A percentile compares a stretch with the other conserved stretches of the same genome.
phyloP scores from a whole-genome alignment of 92 coral and sea anemone species.

The Zoanthus solanderi region DNA sequence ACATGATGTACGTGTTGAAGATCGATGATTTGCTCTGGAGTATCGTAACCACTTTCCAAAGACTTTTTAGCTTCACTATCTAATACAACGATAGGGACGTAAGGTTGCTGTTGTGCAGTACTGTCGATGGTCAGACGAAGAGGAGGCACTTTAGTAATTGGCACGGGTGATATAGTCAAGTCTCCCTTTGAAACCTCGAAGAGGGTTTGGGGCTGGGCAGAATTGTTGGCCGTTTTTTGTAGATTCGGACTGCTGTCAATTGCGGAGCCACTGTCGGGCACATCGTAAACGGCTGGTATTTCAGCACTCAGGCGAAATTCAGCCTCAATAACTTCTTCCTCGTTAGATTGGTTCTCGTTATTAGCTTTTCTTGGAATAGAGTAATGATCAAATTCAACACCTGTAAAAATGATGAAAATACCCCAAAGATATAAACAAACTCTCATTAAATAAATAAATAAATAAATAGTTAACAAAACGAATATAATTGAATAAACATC shows the following conservation, averaged over 20 bases:
- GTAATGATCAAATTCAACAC: slow-evolving; percentile 36
- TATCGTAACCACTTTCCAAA: slow-evolving; percentile 10
- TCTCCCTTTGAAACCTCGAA: slow-evolving; percentile 11
- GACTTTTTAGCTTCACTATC: background rate
- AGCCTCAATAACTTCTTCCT: slow-evolving; percentile 34
- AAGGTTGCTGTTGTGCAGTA: background rate
- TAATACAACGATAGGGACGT: slow-evolving; percentile 35
- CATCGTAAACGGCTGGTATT: slow-evolving; percentile 22
- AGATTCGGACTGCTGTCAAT: slow-evolving; percentile 2
- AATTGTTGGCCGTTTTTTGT: background rate
- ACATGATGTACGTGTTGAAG: background rate
- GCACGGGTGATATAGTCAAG: background rate
- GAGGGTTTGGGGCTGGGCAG: background rate
- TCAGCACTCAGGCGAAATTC: slow-evolving; percentile 41
- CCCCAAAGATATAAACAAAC: background rate
- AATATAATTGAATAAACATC: background rate
- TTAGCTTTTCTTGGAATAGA: slow-evolving; percentile 37
- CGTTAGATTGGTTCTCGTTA: background rate
- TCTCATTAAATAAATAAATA: background rate
- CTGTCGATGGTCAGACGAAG: slow-evolving; percentile 9
- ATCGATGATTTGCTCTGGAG: slow-evolving; percentile 20
- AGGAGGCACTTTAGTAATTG: slow-evolving; percentile 3
- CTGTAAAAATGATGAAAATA: background rate
- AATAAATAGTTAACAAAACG: background rate
- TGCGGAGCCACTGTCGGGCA: background rate